A percentile compares a stretch with the other conserved stretches of the same genome.
These are phyloP conservation scores for Nemotelus nigrinus DNA, from an alignment of 2,888 invertebrate species.

Conservation along the genomic window DNA sequence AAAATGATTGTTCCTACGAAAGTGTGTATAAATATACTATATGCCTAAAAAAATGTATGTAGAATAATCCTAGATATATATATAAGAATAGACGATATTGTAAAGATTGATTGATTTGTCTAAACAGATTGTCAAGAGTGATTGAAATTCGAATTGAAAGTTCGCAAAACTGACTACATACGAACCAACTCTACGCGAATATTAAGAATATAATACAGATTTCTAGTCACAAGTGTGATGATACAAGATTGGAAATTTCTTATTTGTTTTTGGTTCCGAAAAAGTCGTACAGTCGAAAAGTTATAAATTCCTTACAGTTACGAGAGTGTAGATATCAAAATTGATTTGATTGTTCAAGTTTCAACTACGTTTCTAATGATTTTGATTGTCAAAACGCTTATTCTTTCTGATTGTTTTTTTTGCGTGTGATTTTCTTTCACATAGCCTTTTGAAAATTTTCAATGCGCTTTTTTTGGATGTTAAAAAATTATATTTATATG, in stretches of 20 bases:
- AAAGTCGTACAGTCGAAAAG: slow-evolving; percentile 11
- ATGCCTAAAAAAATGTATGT: neutral
- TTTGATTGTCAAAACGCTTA: slow-evolving; percentile 66
- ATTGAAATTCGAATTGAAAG: slow-evolving; percentile 8
- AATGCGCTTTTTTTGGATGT: too few species aligned
- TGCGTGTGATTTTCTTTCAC: slow-evolving; percentile 13
- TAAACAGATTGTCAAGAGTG: slow-evolving; percentile 48
- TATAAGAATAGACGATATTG: slow-evolving; percentile 23
- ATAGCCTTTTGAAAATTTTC: slow-evolving; percentile 28
- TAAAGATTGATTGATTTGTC: slow-evolving; percentile 37
- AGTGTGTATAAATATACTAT: neutral
- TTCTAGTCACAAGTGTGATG: too few species aligned
- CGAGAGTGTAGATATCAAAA: slow-evolving; percentile 10
- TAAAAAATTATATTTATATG: too few species aligned
- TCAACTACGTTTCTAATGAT: slow-evolving; percentile 52
- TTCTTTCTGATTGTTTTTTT: slow-evolving; percentile 54
- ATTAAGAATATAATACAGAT: too few species aligned
- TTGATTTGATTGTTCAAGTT: slow-evolving; percentile 43
- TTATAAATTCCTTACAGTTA: slow-evolving; percentile 19
- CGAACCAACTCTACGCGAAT: too few species aligned
- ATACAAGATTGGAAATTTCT: too few species aligned
- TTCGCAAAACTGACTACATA: too few species aligned
- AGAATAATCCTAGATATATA: slow-evolving; percentile 3
- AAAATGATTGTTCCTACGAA: neutral
- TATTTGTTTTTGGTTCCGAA: too few species aligned